phyloP scores from a whole-genome alignment of 35 echinoderm and acorn worm species.

The Strongylocentrotus purpuratus region DNA sequence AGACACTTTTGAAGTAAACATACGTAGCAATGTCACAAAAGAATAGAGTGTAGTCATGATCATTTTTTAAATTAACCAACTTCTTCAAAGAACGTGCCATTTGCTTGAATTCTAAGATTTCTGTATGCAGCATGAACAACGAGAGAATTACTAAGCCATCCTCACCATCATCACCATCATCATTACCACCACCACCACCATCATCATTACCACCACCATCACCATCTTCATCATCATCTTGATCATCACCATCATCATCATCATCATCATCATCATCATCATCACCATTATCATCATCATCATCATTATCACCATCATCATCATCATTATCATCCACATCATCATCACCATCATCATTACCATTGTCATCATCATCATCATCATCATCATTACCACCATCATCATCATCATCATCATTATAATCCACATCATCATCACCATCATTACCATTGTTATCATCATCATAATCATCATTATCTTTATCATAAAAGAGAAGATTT shows the following conservation, averaged over 20 bases:
- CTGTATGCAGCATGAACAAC: too few species aligned
- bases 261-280: slow-evolving; percentile 35
- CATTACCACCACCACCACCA: neutral
- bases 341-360: slow-evolving; percentile 8
- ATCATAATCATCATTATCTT: too few species aligned
- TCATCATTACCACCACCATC: neutral
- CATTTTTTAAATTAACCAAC: too few species aligned
- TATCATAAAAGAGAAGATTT: neutral
- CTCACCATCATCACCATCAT: slow-evolving; percentile 12
- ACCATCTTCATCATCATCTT: neutral
- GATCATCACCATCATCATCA: neutral
- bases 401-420: too few species aligned
- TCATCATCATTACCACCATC: too few species aligned
- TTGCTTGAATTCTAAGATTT: too few species aligned
- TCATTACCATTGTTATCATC: neutral
- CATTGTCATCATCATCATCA: neutral
- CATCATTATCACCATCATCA: neutral
- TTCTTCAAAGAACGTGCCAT: too few species aligned
- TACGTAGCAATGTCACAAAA: too few species aligned
- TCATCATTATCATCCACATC: neutral
- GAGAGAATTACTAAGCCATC: too few species aligned
- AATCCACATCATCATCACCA: too few species aligned
- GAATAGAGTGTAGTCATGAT: too few species aligned
- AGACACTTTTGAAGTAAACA: too few species aligned
- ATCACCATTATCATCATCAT: neutral